A percentile compares a stretch with the other conserved stretches of the same genome.
These are phyloP conservation scores for Gadopsis bispinosus DNA, from an alignment of 2,797 vertebrate species.

Conservation along the genomic window DNA sequence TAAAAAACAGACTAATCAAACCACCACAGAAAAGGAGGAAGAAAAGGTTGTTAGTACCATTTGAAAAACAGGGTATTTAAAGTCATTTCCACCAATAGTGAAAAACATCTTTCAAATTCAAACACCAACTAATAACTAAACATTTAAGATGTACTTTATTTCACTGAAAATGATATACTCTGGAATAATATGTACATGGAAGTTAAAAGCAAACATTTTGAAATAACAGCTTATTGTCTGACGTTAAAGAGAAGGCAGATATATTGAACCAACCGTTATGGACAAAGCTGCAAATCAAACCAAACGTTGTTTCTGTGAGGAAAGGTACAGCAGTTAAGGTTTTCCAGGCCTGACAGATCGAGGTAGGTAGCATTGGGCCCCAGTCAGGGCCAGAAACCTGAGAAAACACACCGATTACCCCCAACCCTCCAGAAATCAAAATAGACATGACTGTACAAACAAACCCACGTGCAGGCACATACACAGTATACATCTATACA, in stretches of 20 bases:
- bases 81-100: slow-evolving; percentile 50
- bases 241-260: slow-evolving; percentile 50
- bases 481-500: slow-evolving; percentile 38
- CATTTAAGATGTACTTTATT: slow-evolving; percentile 61
- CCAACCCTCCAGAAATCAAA: slow-evolving; percentile 72
- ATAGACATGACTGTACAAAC: slow-evolving; percentile 44
- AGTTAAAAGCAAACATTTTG: slow-evolving; percentile 37
- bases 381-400: slow-evolving; percentile 75
- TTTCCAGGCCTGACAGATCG: slow-evolving; percentile 78
- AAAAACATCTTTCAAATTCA: slow-evolving; percentile 40
- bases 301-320: slow-evolving; percentile 61
- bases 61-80: slow-evolving; percentile 50
- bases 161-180: slow-evolving; percentile 64
- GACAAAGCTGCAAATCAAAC: slow-evolving; percentile 61
- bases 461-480: slow-evolving; percentile 58
- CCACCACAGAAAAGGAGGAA: slow-evolving; percentile 43
- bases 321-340: slow-evolving; percentile 74
- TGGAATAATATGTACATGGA: slow-evolving; percentile 63
- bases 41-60: slow-evolving; percentile 41
- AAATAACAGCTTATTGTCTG: slow-evolving; percentile 53
- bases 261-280: slow-evolving; percentile 30
- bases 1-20: slow-evolving; percentile 45
- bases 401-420: slow-evolving; percentile 72
- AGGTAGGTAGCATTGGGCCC: slow-evolving; percentile 82
- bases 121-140: slow-evolving; percentile 55